Base-by-base conservation (phyloP, 2,113 vertebrate genomes). In the Petroica traversi region DNA sequence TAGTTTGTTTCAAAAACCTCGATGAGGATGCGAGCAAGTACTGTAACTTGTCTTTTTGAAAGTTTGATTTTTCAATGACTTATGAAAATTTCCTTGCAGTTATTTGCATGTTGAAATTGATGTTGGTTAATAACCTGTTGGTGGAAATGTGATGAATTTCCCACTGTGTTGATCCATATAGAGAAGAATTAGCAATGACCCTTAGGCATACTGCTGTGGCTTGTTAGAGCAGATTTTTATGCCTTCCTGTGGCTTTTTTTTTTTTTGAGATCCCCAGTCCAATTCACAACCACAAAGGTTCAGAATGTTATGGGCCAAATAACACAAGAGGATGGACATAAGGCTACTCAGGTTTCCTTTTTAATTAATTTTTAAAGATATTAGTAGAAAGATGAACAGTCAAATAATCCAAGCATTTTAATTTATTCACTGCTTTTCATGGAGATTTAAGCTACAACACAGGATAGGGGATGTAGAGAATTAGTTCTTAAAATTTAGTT, bases 11-110 rank as follows among this genome's bases (percentile, higher is more conserved):
- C 49, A 76, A 34, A 95, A 88, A 25, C 14, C 34, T 76, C 0
- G 1, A 3, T 0, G 0, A 52, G 34, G 6, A 2, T 8, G 5
- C 58, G 8, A 49, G 14, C 28, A 90, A 79, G n/a, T 57, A 48
- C 45, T 76, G 26, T 43, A 36, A 34, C 12, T 68, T 89, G 11
- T 62, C 33, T 75, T 5, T 43, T 77, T 12, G 12, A n/a, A 78
- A 46, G 26, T 59, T 71, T 52, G 34, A 48, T 23, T 55, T 75
- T 46, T 61, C 63, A 51, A 5, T 57, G 51, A 23, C 12, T 63
- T 81, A 52, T 0, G 3, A 59, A 79, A 87, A 79, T 19, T 29
- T 31, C 22, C 19, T 49, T 88, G 64, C 40, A 3, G 69, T 36
- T 91, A 14, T 45, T 73, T 28, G 4, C 4, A 1, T 57, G 10